phyloP scores from a whole-genome alignment of 2,888 invertebrate genomes.

The Aspidiotus rigidus region DNA sequence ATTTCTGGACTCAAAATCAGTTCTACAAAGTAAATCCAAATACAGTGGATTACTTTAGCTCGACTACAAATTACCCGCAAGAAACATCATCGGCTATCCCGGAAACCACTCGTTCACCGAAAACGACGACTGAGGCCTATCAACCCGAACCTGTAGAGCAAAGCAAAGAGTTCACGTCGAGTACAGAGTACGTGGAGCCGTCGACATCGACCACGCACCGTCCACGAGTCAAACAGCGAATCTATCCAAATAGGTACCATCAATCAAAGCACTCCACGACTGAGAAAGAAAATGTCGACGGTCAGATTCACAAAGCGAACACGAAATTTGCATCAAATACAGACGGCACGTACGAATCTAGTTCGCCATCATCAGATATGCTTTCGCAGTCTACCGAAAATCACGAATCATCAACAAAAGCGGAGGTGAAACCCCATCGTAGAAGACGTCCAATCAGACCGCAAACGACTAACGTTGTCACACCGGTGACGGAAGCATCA shows the following conservation, averaged over 20 bases:
- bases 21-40: conserved; percentile 21
- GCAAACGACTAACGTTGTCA: conserved; percentile 4
- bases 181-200: neutral
- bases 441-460: conserved; percentile 21
- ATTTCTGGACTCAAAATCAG: conserved; percentile 28
- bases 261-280: conserved; percentile 28
- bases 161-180: neutral
- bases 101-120: conserved; percentile 1
- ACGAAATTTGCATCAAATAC: neutral
- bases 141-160: neutral
- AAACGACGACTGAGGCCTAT: neutral
- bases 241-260: conserved; percentile 19
- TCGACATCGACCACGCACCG: conserved; percentile 7
- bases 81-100: conserved; percentile 7
- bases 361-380: neutral
- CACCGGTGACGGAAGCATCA: conserved; percentile 13
- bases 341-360: conserved; percentile 6
- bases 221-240: conserved; percentile 17
- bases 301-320: neutral
- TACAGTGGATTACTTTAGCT: conserved; percentile 24
- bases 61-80: neutral
- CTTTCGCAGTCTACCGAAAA: conserved; percentile 23
- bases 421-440: conserved; percentile 1
- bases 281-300: conserved; percentile 22
- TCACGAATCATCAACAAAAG: conserved; percentile 7